These are phyloP conservation scores for Chironomus striatipennis DNA, from an alignment of 1,140 invertebrate genomes.

Conservation along the genomic window DNA sequence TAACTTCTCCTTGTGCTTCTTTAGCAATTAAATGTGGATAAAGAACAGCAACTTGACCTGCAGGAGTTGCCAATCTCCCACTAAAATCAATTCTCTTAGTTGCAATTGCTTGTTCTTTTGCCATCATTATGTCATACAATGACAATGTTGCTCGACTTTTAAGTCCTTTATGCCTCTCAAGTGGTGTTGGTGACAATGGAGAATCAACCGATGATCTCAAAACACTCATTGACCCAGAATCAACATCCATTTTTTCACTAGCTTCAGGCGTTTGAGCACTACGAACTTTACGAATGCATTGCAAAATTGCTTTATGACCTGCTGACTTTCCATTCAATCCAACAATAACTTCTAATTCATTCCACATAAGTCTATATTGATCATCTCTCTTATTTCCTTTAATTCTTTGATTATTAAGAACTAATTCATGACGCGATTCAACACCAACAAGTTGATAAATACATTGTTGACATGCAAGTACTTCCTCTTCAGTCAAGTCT, in stretches of 20 bases:
- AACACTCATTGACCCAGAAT: constrained; percentile 48
- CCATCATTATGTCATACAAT: constrained; percentile 51
- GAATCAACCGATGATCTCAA: constrained; percentile 74
- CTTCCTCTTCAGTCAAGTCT: constrained; percentile 71
- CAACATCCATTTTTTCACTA: constrained; percentile 54
- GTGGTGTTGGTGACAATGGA: constrained; percentile 63
- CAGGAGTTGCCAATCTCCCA: constrained; percentile 60
- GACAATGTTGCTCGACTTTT: constrained; percentile 31
- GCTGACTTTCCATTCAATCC: constrained; percentile 60
- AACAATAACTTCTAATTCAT: constrained; percentile 77
- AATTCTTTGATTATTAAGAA: constrained; percentile 40
- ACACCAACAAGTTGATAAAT: constrained; percentile 73
- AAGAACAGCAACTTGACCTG: constrained; percentile 56
- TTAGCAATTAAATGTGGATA: constrained; percentile 64
- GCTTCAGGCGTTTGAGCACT: constrained; percentile 41
- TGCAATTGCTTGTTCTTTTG: constrained; percentile 43
- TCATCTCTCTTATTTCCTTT: constrained; percentile 68
- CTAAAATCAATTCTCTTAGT: constrained; percentile 66
- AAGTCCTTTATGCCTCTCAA: constrained; percentile 26
- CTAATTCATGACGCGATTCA: constrained; percentile 74
- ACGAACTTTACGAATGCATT: constrained; percentile 75
- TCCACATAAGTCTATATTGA: constrained; percentile 83
- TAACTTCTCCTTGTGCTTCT: constrained; percentile 29
- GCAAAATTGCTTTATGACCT: constrained; percentile 67
- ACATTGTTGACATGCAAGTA: constrained; percentile 79